These are phyloP conservation scores for Drosophila sp. DNA, from an alignment of 1,140 invertebrate genomes.

Conservation along the genomic window DNA sequence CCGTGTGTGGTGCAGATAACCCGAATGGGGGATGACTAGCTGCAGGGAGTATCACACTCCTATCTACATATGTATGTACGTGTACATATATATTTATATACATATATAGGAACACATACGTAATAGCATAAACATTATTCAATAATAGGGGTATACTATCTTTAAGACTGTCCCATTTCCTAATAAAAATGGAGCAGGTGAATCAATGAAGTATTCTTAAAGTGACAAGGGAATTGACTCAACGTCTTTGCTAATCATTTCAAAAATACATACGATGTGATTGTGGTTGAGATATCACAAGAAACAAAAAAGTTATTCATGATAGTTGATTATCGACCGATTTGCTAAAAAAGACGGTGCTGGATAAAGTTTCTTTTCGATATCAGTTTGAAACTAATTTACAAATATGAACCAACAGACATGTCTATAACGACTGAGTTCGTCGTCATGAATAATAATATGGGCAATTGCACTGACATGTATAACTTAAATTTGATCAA, in stretches of 20 bases:
- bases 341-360: no score
- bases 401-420: no score
- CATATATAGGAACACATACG: not conserved
- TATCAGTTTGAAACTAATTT: no score
- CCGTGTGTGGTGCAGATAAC: constrained; percentile 4
- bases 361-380: no score
- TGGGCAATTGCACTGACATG: no score
- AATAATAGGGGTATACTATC: not conserved
- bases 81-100: not conserved
- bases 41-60: not conserved
- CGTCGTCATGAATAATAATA: no score
- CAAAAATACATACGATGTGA: no score
- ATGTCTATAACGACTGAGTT: no score
- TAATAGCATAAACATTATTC: not conserved
- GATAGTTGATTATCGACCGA: no score
- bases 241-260: not conserved
- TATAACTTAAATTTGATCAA: no score
- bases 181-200: constrained; percentile 2
- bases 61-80: not conserved
- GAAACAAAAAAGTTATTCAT: no score
- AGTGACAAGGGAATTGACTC: not conserved
- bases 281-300: no score
- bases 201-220: not conserved
- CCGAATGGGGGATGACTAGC: not conserved
- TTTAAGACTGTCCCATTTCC: not conserved